Evolutionary conservation across 2,888 invertebrate species (phyloP).

Genomic region (Drosophila eohydei): DNA sequence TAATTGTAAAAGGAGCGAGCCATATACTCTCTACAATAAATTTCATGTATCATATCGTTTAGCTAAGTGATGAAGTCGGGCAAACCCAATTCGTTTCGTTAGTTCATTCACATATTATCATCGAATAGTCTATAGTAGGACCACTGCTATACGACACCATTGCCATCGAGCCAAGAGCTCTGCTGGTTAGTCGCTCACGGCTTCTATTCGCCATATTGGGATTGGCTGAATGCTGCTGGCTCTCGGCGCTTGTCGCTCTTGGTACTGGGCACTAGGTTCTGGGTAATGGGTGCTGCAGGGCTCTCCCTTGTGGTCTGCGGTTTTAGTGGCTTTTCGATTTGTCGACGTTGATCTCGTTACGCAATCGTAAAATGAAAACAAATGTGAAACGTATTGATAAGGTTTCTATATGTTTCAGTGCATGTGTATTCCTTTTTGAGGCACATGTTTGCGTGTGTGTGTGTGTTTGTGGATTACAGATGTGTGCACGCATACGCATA

Average conservation of each 20-base stretch:
- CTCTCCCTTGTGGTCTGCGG: constrained; percentile 57
- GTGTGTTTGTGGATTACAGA: neutral
- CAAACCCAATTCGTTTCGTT: constrained; percentile 28
- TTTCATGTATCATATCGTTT: no score
- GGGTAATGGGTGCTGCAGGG: neutral
- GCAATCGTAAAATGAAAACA: constrained; percentile 80
- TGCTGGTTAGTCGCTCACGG: constrained; percentile 36
- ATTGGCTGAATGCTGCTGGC: constrained; percentile 3
- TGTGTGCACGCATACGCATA: constrained; percentile 12
- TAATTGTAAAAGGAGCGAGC: no score
- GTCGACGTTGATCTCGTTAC: constrained; percentile 78
- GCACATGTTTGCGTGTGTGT: constrained; percentile 11
- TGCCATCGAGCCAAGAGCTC: constrained; percentile 30
- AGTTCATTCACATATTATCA: constrained; percentile 66
- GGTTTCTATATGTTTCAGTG: constrained; percentile 44
- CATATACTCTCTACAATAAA: no score
- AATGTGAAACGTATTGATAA: constrained; percentile 79
- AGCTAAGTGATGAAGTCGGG: neutral
- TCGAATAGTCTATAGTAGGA: constrained; percentile 56
- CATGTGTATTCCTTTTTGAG: neutral
- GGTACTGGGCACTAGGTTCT: constrained; percentile 4
- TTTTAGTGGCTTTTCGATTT: constrained; percentile 78
- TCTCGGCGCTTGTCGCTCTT: constrained; percentile 28
- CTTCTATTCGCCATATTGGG: constrained; percentile 4
- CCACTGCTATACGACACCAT: constrained; percentile 14